Evolutionary conservation across 2,888 invertebrate species (phyloP).

Genomic region (Acanthosepion pharaonis): DNA sequence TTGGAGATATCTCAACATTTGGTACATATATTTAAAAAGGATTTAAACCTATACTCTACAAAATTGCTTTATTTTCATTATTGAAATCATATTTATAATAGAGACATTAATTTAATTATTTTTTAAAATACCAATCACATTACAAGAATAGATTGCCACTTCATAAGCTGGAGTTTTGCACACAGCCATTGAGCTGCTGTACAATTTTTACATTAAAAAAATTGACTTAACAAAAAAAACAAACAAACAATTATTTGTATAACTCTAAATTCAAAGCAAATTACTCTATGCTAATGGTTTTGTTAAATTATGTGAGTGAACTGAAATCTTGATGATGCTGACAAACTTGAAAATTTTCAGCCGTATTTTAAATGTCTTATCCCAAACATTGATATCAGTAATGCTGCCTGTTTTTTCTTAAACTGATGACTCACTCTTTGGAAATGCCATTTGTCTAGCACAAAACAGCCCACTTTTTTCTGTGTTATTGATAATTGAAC

Average conservation of each 20-base stretch:
- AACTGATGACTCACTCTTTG: conserved; percentile 33
- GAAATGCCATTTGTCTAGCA: conserved; percentile 33
- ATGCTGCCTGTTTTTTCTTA: conserved; percentile 33
- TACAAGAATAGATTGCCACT: background rate
- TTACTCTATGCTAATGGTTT: background rate
- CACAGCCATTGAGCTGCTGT: background rate
- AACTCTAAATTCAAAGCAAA: background rate
- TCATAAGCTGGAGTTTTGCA: background rate
- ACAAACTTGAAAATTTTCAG: background rate
- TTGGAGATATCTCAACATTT: no score
- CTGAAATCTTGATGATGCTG: background rate
- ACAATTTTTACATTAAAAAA: background rate
- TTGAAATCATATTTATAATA: background rate
- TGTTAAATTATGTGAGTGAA: background rate
- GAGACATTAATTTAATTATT: background rate
- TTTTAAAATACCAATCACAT: background rate
- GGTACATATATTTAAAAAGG: no score
- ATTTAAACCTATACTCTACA: background rate
- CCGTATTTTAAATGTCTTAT: conserved; percentile 4
- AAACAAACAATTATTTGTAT: background rate
- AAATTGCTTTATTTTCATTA: background rate
- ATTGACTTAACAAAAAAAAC: background rate
- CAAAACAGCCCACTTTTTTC: background rate
- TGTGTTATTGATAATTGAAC: conserved; percentile 4
- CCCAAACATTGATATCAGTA: background rate